A percentile compares a stretch with the other conserved stretches of the same genome.
Evolutionary conservation across 2,113 vertebrate genomes (phyloP).

Genomic region (Vulpes lagopus): DNA sequence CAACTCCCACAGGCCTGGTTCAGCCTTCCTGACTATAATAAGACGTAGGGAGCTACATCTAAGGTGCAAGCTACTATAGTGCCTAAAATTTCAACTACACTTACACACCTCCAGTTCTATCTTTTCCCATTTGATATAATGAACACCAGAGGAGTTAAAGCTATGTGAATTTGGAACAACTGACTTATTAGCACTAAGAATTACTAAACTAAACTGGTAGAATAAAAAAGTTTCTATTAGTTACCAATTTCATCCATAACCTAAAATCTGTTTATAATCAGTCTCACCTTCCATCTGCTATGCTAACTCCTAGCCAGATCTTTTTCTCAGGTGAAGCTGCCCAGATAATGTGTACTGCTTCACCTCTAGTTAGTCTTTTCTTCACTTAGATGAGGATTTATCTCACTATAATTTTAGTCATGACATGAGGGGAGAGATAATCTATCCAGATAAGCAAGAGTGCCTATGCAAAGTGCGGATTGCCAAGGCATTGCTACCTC

Average conservation of each 20-base stretch:
- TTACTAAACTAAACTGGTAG: background rate
- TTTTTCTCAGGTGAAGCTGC: background rate
- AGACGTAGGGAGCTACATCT: background rate
- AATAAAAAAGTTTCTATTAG: background rate
- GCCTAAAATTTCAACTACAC: background rate
- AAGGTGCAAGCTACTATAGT: background rate
- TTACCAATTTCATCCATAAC: background rate
- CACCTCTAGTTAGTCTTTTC: background rate
- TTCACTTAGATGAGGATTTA: background rate
- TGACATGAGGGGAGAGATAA: background rate
- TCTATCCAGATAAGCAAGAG: background rate
- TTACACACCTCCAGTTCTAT: background rate
- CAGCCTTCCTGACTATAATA: background rate
- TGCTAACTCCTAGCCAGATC: background rate
- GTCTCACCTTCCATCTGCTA: background rate
- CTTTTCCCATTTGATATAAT: background rate
- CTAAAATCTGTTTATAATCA: background rate
- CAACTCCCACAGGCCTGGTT: background rate
- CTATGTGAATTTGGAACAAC: background rate
- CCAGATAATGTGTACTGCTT: background rate
- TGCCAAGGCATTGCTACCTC: background rate
- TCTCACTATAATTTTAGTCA: background rate
- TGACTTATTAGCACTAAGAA: background rate
- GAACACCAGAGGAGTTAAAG: background rate
- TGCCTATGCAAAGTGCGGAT: fast-evolving